Base-by-base conservation (phyloP, 1,140 invertebrate species). In the Tetramorium simillimum region DNA sequence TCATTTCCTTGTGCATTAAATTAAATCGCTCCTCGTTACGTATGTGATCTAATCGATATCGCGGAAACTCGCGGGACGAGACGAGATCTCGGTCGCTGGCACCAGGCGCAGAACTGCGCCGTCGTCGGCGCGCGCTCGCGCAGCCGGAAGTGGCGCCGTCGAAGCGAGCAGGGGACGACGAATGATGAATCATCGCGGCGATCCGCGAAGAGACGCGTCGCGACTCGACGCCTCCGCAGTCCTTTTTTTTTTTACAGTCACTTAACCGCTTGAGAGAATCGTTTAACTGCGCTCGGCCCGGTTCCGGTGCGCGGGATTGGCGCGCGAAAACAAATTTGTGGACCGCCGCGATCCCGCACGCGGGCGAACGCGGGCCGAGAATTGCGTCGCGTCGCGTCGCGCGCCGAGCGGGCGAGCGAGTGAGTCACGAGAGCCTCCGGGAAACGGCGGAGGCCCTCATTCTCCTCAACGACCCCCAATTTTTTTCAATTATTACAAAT, bases 131-230 rank as follows among this genome's bases (percentile, higher is more conserved):
- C 60, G 60, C 75, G 5, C 4, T 28, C 18, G n/a, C 40, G 21
- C 72, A 77, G n/a, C 82, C 73, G 82, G 82, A 85, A 85, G 82
- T 76, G 46, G 58, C 73, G 70, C 37, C 73, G 82, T 78, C 58
- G 80, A 49, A 75, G 21, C 56, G 46, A 65, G 73, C 58, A 28
- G 62, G 58, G 58, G 43, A 76, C 70, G 81, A 85, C 56, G 49
- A 33, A 33, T 33, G 33, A 53, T 85, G 82, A 85, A 67, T 85
- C 82, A 85, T 73, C 53, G 7, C 43, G 69, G 49, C 21, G 62
- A 73, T 73, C 18, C 69, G 53, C 80, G 80, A 33, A 62, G 80
- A 73, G 80, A 73, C 80, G 80, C 53, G 69, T 33, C 49, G 51
- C 62, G 80, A 81, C 63, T 56, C 53, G 51, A 63, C 72, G 73